Evolutionary conservation across 30 jellyfish, hydroid and myxozoan species (phyloP).

Genomic region (Turritopsis rubra): DNA sequence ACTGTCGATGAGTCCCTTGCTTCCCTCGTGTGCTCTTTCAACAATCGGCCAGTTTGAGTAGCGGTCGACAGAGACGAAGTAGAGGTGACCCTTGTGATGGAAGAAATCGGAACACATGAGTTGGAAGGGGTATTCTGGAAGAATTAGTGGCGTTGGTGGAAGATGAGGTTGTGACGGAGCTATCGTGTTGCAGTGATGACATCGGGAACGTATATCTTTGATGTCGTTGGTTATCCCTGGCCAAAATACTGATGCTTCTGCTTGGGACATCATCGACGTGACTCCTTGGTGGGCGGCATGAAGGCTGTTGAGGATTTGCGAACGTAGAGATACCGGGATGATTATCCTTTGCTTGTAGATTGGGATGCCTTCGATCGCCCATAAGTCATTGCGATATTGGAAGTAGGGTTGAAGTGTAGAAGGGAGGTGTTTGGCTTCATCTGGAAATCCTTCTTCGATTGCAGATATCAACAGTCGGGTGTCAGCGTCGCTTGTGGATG

Average conservation of each 20-base stretch:
- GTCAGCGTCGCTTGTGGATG: slow-evolving; percentile 7
- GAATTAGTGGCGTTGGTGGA: slow-evolving; percentile 10
- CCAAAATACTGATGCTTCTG: too few species aligned
- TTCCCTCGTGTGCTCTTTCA: too few species aligned
- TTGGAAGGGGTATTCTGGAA: slow-evolving; percentile 28
- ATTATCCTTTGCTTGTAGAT: not conserved
- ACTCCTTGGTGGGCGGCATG: slow-evolving; percentile 7
- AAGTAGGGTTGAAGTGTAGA: slow-evolving; percentile 4
- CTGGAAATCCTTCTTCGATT: slow-evolving; percentile 15
- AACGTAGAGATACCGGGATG: slow-evolving; percentile 15
- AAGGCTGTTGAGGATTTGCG: slow-evolving; percentile 21
- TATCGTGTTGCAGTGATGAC: slow-evolving; percentile 25
- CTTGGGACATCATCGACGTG: slow-evolving; percentile 5
- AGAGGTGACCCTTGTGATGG: slow-evolving; percentile 24
- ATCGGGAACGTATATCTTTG: slow-evolving; percentile 15
- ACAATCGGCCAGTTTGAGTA: too few species aligned
- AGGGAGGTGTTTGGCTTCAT: slow-evolving; percentile 12
- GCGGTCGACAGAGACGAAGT: too few species aligned
- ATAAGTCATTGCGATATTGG: not conserved
- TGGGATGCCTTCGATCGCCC: not conserved
- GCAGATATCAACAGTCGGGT: not conserved
- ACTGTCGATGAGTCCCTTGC: too few species aligned
- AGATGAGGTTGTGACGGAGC: too few species aligned
- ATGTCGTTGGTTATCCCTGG: slow-evolving; percentile 18
- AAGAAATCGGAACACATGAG: slow-evolving; percentile 11